Base-by-base conservation (phyloP, 2,113 vertebrate species). In the Pogona vitticeps region DNA sequence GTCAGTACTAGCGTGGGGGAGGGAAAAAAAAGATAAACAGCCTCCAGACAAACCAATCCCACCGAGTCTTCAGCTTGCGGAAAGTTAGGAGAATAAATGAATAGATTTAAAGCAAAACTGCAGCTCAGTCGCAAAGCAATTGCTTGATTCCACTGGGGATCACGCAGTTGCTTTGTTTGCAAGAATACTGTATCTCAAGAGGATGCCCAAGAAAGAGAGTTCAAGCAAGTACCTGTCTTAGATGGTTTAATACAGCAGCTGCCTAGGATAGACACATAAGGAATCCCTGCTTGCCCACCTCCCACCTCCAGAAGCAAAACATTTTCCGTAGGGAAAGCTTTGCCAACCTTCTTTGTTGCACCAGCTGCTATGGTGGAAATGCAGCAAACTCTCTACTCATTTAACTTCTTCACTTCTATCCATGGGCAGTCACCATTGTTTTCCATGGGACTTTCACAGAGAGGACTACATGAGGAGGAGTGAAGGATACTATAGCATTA, bases 21-120 rank as follows among this genome's bases (percentile, higher is more conserved):
- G 46, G 46, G 46, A 6, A 10, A 10, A 84, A 88, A 80, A 94
- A 95, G 94, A 93, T 87, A 94, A 94, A 94, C 84, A 94, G 88
- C 94, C 91, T 92, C 21, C 20, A 93, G 93, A 91, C 59, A 92
- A 91, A 83, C 8, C 86, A 93, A 61, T 76, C 90, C 91, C 89
- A 87, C 72, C 77, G 93, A 93, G 90, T 72, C 88, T 93, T 94
- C 70, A 58, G 59, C 72, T 90, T 88, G 18, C 88, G 91, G 52
- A 6, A 9, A 80, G 88, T 89, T 1, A 91, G 68, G 87, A 70
- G 83, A 84, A 85, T 86, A 82, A 17, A 23, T 83, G 84, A 93
- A 90, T 85, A 83, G 65, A 1, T 4, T 88, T 85, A 81, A 81
- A 10, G 78, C 86, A 84, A 87, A 91, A 80, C 0, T 10, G 86